Base-by-base conservation (phyloP, 2,888 invertebrate genomes). In the Deroplatys truncata region DNA sequence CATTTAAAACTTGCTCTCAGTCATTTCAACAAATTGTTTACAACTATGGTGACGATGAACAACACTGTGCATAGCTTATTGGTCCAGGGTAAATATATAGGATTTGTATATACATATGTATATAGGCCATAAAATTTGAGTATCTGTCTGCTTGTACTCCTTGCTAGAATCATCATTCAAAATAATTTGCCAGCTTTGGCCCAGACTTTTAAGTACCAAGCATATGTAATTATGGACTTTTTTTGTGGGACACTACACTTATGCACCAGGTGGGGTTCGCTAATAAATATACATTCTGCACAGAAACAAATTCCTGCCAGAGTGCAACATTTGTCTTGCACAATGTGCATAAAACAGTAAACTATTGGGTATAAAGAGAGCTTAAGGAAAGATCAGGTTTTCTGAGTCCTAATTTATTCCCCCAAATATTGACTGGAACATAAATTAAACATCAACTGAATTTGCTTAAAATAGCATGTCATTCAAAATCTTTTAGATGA, bases 81-180 rank as follows among this genome's bases (percentile, higher is more conserved):
- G 82, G 82, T 86, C 86, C 82, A 82, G 86, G 82, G 82, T 72
- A 29, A 82, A 72, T 86, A 86, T 72, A 72, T 72, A 72, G 56
- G 56, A 72, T 86, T 9, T 29, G 29, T 29, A 86, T 72, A 86
- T 86, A 72, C 86, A 29, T 72, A n/a, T 16, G 43, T n/a, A 85
- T 85, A 72, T 86, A 86, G 86, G 86, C 86, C 86, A 72, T 72
- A 29, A 86, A 15, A 82, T 82, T 86, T 82, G 82, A 86, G 86
- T 86, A 86, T 86, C 31, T 29, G 15, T 56, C 56, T 86, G 86
- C 29, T 86, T 85, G 85, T 85, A 85, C 28, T 16, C 49, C 28
- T 49, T 28, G 28, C 31, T 8, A 28, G 86, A n/a, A 29, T 86
- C 10, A 25, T 86, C 82, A 86, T 72, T 86, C 82, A 86, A 86